Conservation (phyloP, 2,888 invertebrate genomes). For the Leucophora obtusa region DNA sequence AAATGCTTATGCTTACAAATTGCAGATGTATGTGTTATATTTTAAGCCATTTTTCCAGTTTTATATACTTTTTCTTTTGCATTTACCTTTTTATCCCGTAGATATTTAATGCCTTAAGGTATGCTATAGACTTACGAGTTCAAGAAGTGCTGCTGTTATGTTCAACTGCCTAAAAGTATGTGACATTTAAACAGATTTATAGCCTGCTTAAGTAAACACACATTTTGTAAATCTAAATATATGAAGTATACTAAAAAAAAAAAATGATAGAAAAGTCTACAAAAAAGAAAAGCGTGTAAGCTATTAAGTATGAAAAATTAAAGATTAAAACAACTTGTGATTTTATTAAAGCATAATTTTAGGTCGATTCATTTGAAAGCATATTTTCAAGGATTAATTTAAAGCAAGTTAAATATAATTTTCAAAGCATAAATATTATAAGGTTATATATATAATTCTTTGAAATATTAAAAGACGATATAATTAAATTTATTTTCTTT, state of each 20-base stretch:
- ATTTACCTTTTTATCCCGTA: neutral
- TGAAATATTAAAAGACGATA: no score
- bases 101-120: constrained; percentile 10
- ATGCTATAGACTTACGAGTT: constrained; percentile 4
- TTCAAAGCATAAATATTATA: no score
- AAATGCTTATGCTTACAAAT: constrained; percentile 3
- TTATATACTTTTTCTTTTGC: neutral
- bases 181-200: constrained; percentile 48
- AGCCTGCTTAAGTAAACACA: constrained; percentile 10
- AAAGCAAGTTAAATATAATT: no score
- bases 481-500: no score
- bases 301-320: neutral
- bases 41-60: neutral
- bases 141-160: constrained; percentile 8
- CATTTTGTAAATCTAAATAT: neutral
- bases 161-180: constrained; percentile 33
- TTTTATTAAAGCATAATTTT: neutral
- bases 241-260: neutral
- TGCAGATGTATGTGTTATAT: neutral
- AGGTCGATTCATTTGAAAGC: neutral
- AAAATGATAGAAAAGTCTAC: neutral
- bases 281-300: neutral
- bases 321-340: neutral
- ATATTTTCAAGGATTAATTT: neutral
- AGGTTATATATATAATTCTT: no score